phyloP scores from a whole-genome alignment of 2,113 vertebrate species.

The Bambusicola thoracicus region DNA sequence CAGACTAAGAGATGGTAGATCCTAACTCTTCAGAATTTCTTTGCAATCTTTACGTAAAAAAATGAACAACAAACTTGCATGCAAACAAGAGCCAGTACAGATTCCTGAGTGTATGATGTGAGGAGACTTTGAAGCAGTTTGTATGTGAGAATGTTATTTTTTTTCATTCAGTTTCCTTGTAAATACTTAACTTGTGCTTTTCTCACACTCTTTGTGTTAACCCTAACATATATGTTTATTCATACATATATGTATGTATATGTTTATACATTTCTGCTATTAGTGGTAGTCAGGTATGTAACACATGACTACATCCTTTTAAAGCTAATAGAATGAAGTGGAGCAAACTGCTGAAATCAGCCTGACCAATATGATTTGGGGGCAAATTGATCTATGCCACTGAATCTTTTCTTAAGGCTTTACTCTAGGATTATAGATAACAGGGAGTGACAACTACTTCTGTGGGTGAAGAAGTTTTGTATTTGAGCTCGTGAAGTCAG shows the following conservation, averaged over 20 bases:
- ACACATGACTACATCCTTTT: not conserved
- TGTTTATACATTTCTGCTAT: not conserved
- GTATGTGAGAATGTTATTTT: not conserved
- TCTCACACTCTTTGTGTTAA: not conserved
- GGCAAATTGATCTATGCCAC: not conserved
- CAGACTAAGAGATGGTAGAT: not conserved
- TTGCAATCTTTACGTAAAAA: not conserved
- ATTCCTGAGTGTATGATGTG: not conserved
- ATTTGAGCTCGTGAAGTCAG: not conserved
- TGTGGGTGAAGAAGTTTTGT: not conserved
- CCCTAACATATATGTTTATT: not conserved
- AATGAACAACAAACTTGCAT: not conserved
- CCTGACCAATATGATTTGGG: not conserved
- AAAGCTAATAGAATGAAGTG: not conserved
- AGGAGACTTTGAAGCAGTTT: not conserved
- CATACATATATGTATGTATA: not conserved
- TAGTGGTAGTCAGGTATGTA: not conserved
- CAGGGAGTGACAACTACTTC: not conserved
- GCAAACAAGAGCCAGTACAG: not conserved
- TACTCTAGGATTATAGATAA: not conserved
- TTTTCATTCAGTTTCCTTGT: not conserved
- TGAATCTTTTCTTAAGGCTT: not conserved
- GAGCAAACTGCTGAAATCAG: not conserved
- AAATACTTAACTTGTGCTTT: not conserved
- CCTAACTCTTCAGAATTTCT: not conserved